Evolutionary conservation across 2,888 invertebrate genomes (phyloP).

Genomic region (Trichopria drosophilae): DNA sequence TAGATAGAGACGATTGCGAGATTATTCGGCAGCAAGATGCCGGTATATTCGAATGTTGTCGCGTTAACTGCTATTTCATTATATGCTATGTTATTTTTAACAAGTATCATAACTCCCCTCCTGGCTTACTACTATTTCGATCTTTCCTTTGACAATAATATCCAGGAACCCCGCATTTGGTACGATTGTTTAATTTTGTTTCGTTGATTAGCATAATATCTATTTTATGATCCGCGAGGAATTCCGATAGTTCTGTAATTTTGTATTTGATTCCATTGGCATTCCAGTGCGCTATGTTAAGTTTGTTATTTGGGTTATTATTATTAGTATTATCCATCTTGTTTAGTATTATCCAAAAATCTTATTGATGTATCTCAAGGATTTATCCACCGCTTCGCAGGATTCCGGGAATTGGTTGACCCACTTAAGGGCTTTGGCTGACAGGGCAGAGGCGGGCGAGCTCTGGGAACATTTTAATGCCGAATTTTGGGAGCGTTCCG

Average conservation of each 20-base stretch:
- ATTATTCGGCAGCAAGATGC: slow-evolving; percentile 6
- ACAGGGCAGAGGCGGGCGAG: too few species aligned
- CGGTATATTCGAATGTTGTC: neutral
- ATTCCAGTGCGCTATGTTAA: slow-evolving; percentile 26
- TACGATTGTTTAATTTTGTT: slow-evolving; percentile 13
- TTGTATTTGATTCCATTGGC: slow-evolving; percentile 27
- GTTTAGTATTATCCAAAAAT: too few species aligned
- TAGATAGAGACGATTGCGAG: slow-evolving; percentile 7
- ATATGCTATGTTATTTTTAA: slow-evolving; percentile 3
- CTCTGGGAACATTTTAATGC: too few species aligned
- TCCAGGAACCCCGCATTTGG: slow-evolving; percentile 9
- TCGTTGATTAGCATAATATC: slow-evolving; percentile 30
- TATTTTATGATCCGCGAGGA: slow-evolving; percentile 18
- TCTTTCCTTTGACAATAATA: slow-evolving; percentile 7
- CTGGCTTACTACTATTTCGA: neutral
- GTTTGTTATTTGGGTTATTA: neutral
- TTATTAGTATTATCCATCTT: neutral
- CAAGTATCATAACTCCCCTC: neutral
- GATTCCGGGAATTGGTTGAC: too few species aligned
- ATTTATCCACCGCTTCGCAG: too few species aligned
- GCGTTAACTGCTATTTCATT: neutral
- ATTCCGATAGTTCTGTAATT: slow-evolving; percentile 19
- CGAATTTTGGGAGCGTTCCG: too few species aligned
- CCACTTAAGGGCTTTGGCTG: too few species aligned
- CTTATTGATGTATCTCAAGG: too few species aligned